These are phyloP conservation scores for Griposia aprilina DNA, from an alignment of 2,888 invertebrate genomes.

Conservation along the genomic window DNA sequence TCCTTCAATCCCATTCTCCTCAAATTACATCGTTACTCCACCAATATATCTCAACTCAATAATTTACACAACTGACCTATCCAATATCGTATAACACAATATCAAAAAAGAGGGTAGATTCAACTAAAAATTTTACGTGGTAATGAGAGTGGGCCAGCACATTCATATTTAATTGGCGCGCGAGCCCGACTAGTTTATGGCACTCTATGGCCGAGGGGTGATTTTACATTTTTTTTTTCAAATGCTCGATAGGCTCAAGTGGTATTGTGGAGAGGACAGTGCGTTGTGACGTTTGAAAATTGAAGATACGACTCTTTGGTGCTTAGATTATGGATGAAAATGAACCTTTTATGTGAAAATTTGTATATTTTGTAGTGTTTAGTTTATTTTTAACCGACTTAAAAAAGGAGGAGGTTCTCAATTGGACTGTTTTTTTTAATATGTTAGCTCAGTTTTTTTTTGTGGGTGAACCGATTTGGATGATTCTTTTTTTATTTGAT, in stretches of 20 bases:
- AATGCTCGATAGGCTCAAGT: conserved; percentile 86
- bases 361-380: no score
- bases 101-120: conserved; percentile 69
- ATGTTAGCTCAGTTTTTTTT: no score
- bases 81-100: conserved; percentile 70
- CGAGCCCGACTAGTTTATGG: conserved; percentile 83
- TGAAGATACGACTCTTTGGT: conserved; percentile 49
- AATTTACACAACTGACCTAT: conserved; percentile 71
- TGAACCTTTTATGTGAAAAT: no score
- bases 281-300: conserved; percentile 64
- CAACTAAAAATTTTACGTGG: conserved; percentile 77
- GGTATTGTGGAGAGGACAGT: conserved; percentile 89
- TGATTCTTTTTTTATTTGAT: no score
- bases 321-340: neutral
- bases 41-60: conserved; percentile 62
- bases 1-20: conserved; percentile 36
- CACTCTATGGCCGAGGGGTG: conserved; percentile 84
- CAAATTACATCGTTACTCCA: conserved; percentile 54
- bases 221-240: conserved; percentile 88
- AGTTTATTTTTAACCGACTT: no score
- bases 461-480: no score
- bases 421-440: no score
- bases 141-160: conserved; percentile 81
- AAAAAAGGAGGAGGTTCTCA: no score
- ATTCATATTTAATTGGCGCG: conserved; percentile 89